Base-by-base conservation (phyloP, 2,797 vertebrate genomes). In the Heteromormyrus szaboi region DNA sequence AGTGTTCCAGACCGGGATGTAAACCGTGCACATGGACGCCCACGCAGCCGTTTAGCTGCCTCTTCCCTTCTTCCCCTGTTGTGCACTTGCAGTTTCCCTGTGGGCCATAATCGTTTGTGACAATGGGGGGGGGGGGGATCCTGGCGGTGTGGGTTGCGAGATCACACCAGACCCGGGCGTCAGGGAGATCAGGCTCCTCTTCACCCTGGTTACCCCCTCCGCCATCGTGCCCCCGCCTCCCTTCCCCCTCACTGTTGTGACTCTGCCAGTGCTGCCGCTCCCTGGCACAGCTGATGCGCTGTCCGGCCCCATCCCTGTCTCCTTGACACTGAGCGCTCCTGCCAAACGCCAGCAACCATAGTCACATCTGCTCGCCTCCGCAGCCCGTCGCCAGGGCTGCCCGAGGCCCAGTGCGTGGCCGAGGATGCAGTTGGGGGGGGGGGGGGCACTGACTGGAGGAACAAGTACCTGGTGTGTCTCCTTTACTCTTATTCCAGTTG, bases 341-440 rank as follows among this genome's bases (percentile, higher is more conserved):
- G 98, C 98, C 97, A 99, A 98, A 97, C 96, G 97, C 98, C 97
- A 96, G 96, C 96, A 97, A 98, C 97, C 96, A 96, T 96, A 97
- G 97, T 98, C 98, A 97, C 97, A 98, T 98, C 98, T 99, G 98
- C 96, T 98, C 95, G 96, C 96, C 97, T 97, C 95, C 95, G 92
- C 93, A 95, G 94, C 96, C 95, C 93, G 93, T 96, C 93, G 90
- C 59, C 46, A 93, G 93, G 94, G 94, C 94, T 93, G 93, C 94
- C 93, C 89, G 90, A 94, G 93, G 95, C 95, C 94, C 93, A 85
- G 92, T 93, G 92, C 94, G 94, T 87, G 89, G 92, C 94, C 93
- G 91, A 90, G 90, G 93, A 94, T 94, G 91, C 90, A 91, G 19
- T 12, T 46, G 79, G 14, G 81, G 79, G 85, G 81, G 25, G 25